Evolutionary conservation across 37 sponge, comb jelly and placozoan species (phyloP), one percentile per base, ranked within the genome.

Genomic region (Chondrosia reniformis): DNA sequence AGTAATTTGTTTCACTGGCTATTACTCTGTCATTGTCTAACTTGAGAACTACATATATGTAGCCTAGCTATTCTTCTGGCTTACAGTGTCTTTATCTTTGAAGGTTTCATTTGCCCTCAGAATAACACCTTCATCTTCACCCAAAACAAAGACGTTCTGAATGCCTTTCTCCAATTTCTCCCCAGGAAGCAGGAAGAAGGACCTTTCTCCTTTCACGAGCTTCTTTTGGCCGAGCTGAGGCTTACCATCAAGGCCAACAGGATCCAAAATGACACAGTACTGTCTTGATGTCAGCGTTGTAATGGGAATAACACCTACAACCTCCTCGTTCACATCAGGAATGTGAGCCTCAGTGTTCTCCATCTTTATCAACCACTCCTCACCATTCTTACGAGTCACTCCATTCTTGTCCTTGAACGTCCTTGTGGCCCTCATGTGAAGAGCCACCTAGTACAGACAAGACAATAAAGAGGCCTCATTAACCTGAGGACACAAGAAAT

Each of bases 301-400:
- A 89, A 99, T 96, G 78, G 93, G 87, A 69, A 95, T 83, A 31
- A 91, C 88, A 5, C 87, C 88, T 3, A 91, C 85, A 0, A 88
- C 92, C 84, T 94, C 93, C 74, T 99, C 99, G 77, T 99, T 93
- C 37, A 99, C 99, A 73, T 91, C 99, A 36, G 99, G 99, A 55
- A 99, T 99, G 87, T 96, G 95, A 45, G 99, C 92, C 41, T 99
- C 99, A 25, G 99, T 94, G 79, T 99, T 96, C 84, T 89, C 92
- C 92, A 99, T 90, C 43, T 91, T 90, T 43, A 99, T 94, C 73
- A 99, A 84, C 99, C 99, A 99, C 75, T 99, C 96, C 79, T 96
- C 99, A 49, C 99, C 99, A 65, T 91, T 99, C 88, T 91, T 96
- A 41, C 94, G 87, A 36, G 79, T 88, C 57, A 84, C 83, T 21